Evolutionary conservation across 2,113 vertebrate genomes (phyloP).

Genomic region (Callionymus lyra): DNA sequence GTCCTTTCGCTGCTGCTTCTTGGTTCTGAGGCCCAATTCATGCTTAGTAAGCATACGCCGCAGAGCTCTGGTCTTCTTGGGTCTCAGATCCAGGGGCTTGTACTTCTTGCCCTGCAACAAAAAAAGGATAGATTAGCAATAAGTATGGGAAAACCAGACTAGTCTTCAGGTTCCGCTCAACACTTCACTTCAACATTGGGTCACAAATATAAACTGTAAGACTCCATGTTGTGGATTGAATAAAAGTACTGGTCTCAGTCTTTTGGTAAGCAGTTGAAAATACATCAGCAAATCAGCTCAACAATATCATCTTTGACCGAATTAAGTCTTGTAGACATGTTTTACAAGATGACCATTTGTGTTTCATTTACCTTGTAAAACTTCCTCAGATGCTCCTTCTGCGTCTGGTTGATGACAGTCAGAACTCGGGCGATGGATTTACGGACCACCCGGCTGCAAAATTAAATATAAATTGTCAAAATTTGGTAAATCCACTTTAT

Average conservation of each 20-base stretch:
- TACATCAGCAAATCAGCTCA: slow-evolving; percentile 49
- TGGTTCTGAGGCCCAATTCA: slow-evolving; percentile 84
- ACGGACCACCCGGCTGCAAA: slow-evolving; percentile 84
- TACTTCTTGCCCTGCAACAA: slow-evolving; percentile 88
- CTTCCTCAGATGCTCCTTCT: slow-evolving; percentile 96
- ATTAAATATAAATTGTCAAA: neutral
- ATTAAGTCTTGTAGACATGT: neutral
- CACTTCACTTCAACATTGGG: too few relatives aligned
- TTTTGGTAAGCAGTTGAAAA: slow-evolving; percentile 52
- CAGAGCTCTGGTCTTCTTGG: slow-evolving; percentile 95
- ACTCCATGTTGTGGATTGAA: neutral
- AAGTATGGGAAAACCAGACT: neutral
- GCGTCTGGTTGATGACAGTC: slow-evolving; percentile 98
- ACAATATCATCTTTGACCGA: slow-evolving; percentile 35
- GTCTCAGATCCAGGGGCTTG: slow-evolving; percentile 92
- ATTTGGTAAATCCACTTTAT: too few relatives aligned
- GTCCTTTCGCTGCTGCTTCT: slow-evolving; percentile 90
- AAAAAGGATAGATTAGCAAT: neutral
- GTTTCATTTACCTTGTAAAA: slow-evolving; percentile 83
- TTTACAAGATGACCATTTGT: too few relatives aligned
- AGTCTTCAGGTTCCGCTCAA: too few relatives aligned
- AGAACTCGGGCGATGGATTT: slow-evolving; percentile 95
- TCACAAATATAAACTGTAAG: too few relatives aligned
- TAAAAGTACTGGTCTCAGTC: slow-evolving; percentile 35
- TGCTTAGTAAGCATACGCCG: slow-evolving; percentile 87